phyloP scores from a whole-genome alignment of 2,797 vertebrate genomes.

The Perodicticus potto region DNA sequence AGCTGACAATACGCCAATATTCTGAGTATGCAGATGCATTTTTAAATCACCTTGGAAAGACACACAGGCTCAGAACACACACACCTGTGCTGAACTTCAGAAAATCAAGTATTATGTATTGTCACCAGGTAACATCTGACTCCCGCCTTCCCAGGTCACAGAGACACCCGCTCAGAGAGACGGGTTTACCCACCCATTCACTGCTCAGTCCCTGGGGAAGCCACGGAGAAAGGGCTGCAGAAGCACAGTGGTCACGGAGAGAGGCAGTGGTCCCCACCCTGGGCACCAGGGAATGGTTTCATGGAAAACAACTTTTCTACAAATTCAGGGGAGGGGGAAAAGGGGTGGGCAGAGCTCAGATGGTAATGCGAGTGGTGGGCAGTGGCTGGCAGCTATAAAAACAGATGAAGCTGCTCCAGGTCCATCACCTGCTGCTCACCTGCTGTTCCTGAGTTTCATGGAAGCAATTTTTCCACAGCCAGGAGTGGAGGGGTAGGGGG shows the following conservation, averaged over 20 bases:
- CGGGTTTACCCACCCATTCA: not conserved
- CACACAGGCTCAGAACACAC: conserved; percentile 6
- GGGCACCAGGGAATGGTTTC: too few species aligned
- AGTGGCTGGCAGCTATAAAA: too few species aligned
- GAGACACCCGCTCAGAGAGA: not conserved
- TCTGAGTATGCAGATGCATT: not conserved
- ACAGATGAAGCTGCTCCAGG: too few species aligned
- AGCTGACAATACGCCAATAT: not conserved
- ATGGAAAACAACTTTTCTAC: too few species aligned
- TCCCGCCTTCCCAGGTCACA: not conserved
- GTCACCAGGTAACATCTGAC: not conserved
- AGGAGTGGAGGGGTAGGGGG: too few species aligned
- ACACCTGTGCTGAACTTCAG: not conserved
- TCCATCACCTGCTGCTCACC: too few species aligned
- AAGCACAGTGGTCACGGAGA: not conserved
- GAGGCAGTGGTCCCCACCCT: not conserved
- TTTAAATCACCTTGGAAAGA: conserved; percentile 27
- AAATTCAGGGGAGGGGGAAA: too few species aligned
- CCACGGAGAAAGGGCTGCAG: not conserved
- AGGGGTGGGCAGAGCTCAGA: too few species aligned
- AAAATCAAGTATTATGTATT: conserved; percentile 12
- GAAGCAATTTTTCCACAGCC: too few species aligned
- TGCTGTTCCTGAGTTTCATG: too few species aligned
- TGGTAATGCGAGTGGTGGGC: too few species aligned
- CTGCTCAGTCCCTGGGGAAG: not conserved